Percentiles rank a stretch among this genome's conserved stretches.
These are phyloP conservation scores for Oncorhynchus mykiss DNA, from an alignment of 2,113 vertebrate genomes.

Conservation along the genomic window DNA sequence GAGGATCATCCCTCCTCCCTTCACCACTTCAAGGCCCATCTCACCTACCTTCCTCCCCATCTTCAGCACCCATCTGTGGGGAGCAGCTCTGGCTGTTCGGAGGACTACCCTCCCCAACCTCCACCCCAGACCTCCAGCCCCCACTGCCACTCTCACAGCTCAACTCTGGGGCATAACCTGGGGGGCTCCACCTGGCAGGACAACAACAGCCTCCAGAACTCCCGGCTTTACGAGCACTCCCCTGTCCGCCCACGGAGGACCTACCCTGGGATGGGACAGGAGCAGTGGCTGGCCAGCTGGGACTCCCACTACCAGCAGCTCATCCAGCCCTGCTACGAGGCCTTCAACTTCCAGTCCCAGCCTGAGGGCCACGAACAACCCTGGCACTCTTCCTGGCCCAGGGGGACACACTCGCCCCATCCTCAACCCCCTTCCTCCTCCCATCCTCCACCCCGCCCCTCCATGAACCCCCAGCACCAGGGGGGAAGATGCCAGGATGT, in stretches of 20 bases:
- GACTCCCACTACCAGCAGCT: conserved; percentile 79
- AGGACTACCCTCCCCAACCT: conserved; percentile 70
- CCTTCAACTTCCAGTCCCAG: conserved; percentile 82
- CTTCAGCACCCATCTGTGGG: conserved; percentile 73
- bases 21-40: conserved; percentile 73
- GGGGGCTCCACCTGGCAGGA: conserved; percentile 78
- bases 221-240: conserved; percentile 78
- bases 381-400: conserved; percentile 78
- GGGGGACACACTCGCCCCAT: conserved; percentile 55
- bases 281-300: conserved; percentile 74
- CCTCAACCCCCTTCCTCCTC: conserved; percentile 42
- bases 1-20: conserved; percentile 78
- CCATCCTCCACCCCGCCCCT: conserved; percentile 56
- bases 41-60: conserved; percentile 76
- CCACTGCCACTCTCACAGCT: conserved; percentile 63
- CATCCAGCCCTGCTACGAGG: conserved; percentile 81
- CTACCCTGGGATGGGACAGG: conserved; percentile 65
- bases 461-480: conserved; percentile 45
- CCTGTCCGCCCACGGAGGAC: conserved; percentile 73
- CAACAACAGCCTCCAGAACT: conserved; percentile 78
- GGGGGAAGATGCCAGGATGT: conserved; percentile 82
- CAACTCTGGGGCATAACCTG: conserved; percentile 70
- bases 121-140: conserved; percentile 51
- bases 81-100: conserved; percentile 75
- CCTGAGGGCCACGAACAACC: conserved; percentile 81